Percentiles rank a stretch among this genome's conserved stretches.
Evolutionary conservation across 2,888 invertebrate species (phyloP).

Genomic region (Pseudococcus jackbeardsleyi): DNA sequence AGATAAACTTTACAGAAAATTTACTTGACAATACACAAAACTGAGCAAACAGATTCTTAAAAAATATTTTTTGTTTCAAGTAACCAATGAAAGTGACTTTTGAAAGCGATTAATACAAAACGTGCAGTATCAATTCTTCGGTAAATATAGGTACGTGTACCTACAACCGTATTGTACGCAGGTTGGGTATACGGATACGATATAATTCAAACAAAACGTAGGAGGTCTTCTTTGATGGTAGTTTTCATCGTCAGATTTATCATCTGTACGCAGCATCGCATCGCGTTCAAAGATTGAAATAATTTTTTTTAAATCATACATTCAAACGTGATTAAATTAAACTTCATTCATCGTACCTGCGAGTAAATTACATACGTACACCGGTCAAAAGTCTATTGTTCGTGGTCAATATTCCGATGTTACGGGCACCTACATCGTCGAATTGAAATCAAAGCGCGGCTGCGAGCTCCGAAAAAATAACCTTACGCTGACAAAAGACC

Average conservation of each 20-base stretch:
- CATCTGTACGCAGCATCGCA: not conserved
- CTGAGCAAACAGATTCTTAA: no score
- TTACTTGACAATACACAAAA: no score
- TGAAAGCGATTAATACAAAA: no score
- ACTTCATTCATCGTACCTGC: not conserved
- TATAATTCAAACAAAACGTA: slow-evolving; percentile 5
- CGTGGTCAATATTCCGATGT: slow-evolving; percentile 21
- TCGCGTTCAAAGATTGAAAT: not conserved
- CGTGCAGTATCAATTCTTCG: no score
- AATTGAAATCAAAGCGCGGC: not conserved
- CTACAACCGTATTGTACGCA: no score
- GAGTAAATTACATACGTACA: slow-evolving; percentile 22
- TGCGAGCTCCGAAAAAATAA: not conserved
- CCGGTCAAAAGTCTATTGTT: slow-evolving; percentile 19
- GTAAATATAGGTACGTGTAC: no score
- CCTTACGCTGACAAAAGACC: not conserved
- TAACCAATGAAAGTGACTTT: no score
- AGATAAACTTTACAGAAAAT: no score
- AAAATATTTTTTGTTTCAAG: no score
- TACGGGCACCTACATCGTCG: slow-evolving; percentile 29
- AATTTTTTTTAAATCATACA: slow-evolving; percentile 6
- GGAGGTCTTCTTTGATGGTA: slow-evolving; percentile 31
- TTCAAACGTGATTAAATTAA: slow-evolving; percentile 27
- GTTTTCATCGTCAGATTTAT: not conserved
- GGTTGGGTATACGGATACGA: not conserved